These are phyloP conservation scores for Zeus faber DNA, from an alignment of 2,113 vertebrate species.

Conservation along the genomic window DNA sequence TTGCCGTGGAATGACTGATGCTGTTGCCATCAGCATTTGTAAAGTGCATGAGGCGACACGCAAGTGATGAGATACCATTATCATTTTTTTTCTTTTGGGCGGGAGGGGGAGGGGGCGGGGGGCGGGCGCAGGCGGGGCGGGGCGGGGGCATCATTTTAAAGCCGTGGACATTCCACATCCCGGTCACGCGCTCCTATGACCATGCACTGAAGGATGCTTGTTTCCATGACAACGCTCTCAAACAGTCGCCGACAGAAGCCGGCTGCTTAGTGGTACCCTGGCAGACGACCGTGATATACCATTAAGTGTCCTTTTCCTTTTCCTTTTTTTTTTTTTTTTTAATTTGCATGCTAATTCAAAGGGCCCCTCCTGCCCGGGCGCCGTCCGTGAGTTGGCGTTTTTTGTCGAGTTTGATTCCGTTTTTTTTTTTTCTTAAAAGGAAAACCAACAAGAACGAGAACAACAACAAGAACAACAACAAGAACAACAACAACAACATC, in stretches of 20 bases:
- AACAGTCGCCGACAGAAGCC: slow-evolving; percentile 23
- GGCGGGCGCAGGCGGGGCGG: no score
- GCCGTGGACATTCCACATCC: slow-evolving; percentile 5
- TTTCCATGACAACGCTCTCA: not conserved
- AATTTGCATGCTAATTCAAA: slow-evolving; percentile 23
- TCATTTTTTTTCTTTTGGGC: no score
- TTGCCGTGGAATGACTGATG: slow-evolving; percentile 23
- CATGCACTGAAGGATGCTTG: slow-evolving; percentile 4
- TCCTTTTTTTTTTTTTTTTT: no score
- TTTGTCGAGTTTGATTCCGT: no score
- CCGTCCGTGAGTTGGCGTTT: slow-evolving; percentile 41
- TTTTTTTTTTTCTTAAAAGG: no score
- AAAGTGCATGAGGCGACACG: slow-evolving; percentile 27
- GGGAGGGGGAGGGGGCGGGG: no score
- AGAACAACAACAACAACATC: slow-evolving; percentile 7
- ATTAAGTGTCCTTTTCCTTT: slow-evolving; percentile 24
- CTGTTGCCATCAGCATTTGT: slow-evolving; percentile 17
- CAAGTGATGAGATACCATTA: slow-evolving; percentile 8
- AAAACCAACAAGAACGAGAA: slow-evolving; percentile 19
- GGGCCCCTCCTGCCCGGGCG: slow-evolving; percentile 31
- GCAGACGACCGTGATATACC: slow-evolving; percentile 23
- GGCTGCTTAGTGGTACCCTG: slow-evolving; percentile 20
- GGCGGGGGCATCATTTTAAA: no score
- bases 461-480: no score
- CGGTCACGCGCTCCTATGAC: slow-evolving; percentile 17